Base-by-base conservation (phyloP, 1,140 invertebrate species). In the Portunus trituberculatus region DNA sequence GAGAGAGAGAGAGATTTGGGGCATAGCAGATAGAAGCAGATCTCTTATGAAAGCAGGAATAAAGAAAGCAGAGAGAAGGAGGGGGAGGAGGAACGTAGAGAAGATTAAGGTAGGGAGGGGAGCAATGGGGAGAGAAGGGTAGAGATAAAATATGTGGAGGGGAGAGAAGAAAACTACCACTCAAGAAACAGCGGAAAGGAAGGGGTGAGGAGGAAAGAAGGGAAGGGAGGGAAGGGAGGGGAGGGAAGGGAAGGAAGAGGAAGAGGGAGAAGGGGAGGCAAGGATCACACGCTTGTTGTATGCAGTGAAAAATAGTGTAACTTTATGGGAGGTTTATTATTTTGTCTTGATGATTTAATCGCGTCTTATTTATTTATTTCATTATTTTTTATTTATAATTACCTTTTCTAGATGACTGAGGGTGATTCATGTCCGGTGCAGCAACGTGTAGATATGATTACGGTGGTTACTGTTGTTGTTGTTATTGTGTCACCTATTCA, bases 1-100 rank as follows among this genome's bases (percentile, higher is more conserved):
- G 93, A 52, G 82, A 31, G 39, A 93, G 93, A 46, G 93, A 46
- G 93, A 87, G 84, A 52, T n/a, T 29, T 7, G 28, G 16, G 29
- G 92, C 10, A 83, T 25, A 29, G 76, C 28, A 91, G 59, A 29
- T 76, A n/a, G 20, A 39, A 39, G 20, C 25, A n/a, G 82, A 10
- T 16, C 16, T 8, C 25, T 83, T 39, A 48, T 28, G 93, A 52
- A 32, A 52, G 52, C 31, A 87, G 29, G 93, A 67, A 20, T 25
- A 82, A 59, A 39, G n/a, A 28, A 93, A 84, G 45, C 76, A 46
- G 83, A 52, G 84, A 52, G 83, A 28, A 45, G n/a, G 31, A 52
- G 93, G 32, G 83, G 28, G 46, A 46, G 29, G 29, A 82, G 12
- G 4, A 32, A 76, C 48, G 12, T 29, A 31, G 28, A 76, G 46